Base-by-base conservation (phyloP, 2,888 invertebrate genomes). In the Corythucha ciliata region DNA sequence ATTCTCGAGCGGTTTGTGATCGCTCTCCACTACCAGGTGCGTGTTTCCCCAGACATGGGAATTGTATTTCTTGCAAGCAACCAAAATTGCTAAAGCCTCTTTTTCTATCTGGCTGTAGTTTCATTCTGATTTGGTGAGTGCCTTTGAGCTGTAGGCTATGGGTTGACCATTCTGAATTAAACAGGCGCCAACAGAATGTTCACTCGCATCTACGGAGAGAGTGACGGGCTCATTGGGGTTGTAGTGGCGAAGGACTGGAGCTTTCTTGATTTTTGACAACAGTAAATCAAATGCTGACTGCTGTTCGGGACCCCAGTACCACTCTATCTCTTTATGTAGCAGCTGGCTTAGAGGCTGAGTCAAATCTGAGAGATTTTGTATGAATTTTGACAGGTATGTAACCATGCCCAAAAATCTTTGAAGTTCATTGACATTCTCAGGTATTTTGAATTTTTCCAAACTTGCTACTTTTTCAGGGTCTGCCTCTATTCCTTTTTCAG, bases 81-180 rank as follows among this genome's bases (percentile, higher is more conserved):
- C 64, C 3, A 54, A 54, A 45, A 58, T 55, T 2, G 66, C 65
- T 21, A 63, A 45, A 2, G 61, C 56, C 50, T 66, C 65, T 56
- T 65, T 64, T 47, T 66, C 65, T 6, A 65, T 64, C 48, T 65
- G 64, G 16, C 63, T 59, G 56, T 62, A 64, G 6, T 48, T 57
- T 18, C 40, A 21, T 56, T 65, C 61, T 4, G 58, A 58, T 18
- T 56, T 39, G 3, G 62, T 61, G 20, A 65, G 46, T 1, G 64
- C 53, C 54, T 58, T 61, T 33, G 65, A 64, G 8, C 64, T 66
- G 57, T 65, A 68, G 8, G 62, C 63, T 21, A 65, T 57, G 4
- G 65, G 65, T 47, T 63, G 57, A 18, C 58, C 58, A 32, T 67
- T 42, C 58, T 67, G 66, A 4, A 66, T 37, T 6, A 66, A 47